Base-by-base conservation (phyloP, 2,888 invertebrate species). In the Pasiphila rectangulata region DNA sequence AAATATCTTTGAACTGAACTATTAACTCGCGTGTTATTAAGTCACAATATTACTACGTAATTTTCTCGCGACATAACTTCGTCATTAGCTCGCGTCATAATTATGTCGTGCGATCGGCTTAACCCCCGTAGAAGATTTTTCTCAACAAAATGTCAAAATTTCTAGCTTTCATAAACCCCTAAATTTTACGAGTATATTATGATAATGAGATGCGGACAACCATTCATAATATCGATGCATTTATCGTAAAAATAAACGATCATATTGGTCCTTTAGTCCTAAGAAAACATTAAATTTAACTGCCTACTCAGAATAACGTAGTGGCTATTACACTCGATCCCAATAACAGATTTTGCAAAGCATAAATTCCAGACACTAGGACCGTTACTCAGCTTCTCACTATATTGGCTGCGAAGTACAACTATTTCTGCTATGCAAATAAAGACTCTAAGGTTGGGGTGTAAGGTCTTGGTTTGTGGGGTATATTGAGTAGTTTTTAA, bases 271-370 rank as follows among this genome's bases (percentile, higher is more conserved):
- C 45, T 46, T 25, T 24, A 37, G 25, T 17, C 42, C 43, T 46
- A 49, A 40, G 43, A 56, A 53, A 51, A 53, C 50, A 51, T 51
- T 56, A 54, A 54, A 62, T 57, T 57, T 48, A 54, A 53, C 54
- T 47, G 57, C 57, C 61, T 59, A 59, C 61, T 64, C 60, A 60
- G 51, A 59, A 59, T 62, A 63, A 67, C 56, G 63, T 62, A 65
- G 59, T 53, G 46, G 60, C 66, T 67, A 65, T 67, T 65, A 69
- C 61, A 45, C 54, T 54, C 52, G 56, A 57, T 61, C 59, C 65
- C 67, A 72, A 75, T 74, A 73, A 69, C 72, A 72, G 74, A 72
- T 72, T 74, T 69, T 48, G 61, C 56, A 54, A 61, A 65, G 64
- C 70, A 73, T 75, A 75, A 74, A 75, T 76, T 69, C 67, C 67